Evolutionary conservation across 2,113 vertebrate species (phyloP), one percentile per base, ranked within the genome.

Genomic region (Apistogramma diplotaenia): DNA sequence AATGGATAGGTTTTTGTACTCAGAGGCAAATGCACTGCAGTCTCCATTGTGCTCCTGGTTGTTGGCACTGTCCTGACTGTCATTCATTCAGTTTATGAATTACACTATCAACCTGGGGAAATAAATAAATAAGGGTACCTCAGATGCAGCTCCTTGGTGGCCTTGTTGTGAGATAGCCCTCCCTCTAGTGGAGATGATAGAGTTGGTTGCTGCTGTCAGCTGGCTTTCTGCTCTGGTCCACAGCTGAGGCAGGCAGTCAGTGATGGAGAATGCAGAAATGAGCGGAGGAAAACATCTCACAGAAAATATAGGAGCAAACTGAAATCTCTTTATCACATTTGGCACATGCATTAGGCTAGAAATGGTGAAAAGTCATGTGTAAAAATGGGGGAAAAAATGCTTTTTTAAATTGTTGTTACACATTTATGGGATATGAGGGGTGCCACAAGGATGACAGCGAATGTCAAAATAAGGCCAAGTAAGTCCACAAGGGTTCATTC

Each of bases 121-220:
- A 92, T 89, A 90, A 92, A 91, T 85, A 90, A 93, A 90, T 91
- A 77, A 87, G 40, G 53, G 11, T 35, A 81, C 58, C 77, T 90
- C 79, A 80, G 72, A 78, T 90, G 87, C 81, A 87, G 92, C 54
- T 87, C 83, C 72, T 82, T 60, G 55, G 83, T 90, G 87, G 85
- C 85, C 84, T 89, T 91, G 90, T 87, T 89, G 92, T 93, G 94
- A 95, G 87, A 91, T 76, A 93, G 92, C 89, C 81, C 94, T 91
- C 95, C 95, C 95, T 95, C 95, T 95, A 95, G 95, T 94, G 95
- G 95, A 91, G 87, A 91, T 85, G 82, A 82, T 53, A 46, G 84
- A 87, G 84, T 76, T 79, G 77, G 76, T 88, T 76, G 27, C 31
- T 85, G 87, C 85, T 89, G 78, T 86, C 86, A 76, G 84, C 76